Percentiles rank a stretch among this genome's conserved stretches.
Conservation (phyloP, 2,113 vertebrate species). For the Heloderma charlesbogerti region DNA sequence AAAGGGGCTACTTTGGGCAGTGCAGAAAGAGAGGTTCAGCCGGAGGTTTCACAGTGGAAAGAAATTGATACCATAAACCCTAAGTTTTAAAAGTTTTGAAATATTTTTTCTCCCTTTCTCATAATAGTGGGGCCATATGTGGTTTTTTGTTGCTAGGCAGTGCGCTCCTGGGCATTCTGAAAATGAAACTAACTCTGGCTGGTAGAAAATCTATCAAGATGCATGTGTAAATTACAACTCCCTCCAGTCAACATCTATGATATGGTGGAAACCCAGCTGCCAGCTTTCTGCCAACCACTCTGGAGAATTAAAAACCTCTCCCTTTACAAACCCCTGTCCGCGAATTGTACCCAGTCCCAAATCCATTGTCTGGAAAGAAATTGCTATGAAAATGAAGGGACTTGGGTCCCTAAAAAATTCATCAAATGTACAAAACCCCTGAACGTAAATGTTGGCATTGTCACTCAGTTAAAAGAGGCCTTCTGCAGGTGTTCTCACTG, state of each 20-base stretch:
- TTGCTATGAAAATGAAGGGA: neutral
- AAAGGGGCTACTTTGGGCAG: too few relatives aligned
- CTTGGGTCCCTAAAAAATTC: neutral
- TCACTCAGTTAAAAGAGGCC: neutral
- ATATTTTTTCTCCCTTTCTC: too few relatives aligned
- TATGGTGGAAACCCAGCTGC: rapidly evolving
- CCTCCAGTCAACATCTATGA: rapidly evolving
- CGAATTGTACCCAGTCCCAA: neutral
- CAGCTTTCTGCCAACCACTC: neutral
- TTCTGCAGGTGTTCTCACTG: neutral
- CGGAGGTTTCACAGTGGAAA: neutral
- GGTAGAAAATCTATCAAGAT: rapidly evolving
- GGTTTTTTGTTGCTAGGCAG: too few relatives aligned
- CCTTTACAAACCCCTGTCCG: rapidly evolving
- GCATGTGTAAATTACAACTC: rapidly evolving
- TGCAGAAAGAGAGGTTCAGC: neutral
- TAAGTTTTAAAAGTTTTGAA: conserved; percentile 7
- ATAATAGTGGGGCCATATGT: too few relatives aligned
- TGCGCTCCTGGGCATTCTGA: neutral
- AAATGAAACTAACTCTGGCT: neutral
- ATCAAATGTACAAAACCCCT: neutral
- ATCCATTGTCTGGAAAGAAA: neutral
- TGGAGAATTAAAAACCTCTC: neutral
- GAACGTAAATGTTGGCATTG: neutral
- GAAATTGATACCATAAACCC: too few relatives aligned